These are phyloP conservation scores for Chrysogorgia sp. DNA, from an alignment of 92 coral and sea anemone species.

Conservation along the genomic window DNA sequence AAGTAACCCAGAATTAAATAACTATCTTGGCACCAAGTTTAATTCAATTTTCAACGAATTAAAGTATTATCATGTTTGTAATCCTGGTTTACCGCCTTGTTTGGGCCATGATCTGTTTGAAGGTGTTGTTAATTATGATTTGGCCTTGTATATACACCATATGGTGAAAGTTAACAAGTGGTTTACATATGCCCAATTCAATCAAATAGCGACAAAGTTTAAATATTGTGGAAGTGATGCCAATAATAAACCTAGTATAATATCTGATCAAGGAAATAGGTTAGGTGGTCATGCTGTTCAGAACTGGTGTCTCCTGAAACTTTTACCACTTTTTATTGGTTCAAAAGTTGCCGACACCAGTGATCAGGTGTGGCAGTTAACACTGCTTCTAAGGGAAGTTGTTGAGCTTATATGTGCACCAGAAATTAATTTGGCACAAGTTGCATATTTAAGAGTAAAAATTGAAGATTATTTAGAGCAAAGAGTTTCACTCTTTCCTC, in stretches of 20 bases:
- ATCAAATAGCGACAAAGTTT: not conserved
- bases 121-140: conserved; percentile 15
- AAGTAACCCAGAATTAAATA: not conserved
- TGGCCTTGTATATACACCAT: conserved; percentile 2
- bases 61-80: conserved; percentile 1
- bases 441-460: conserved; percentile 1
- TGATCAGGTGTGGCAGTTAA: not conserved
- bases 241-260: not conserved
- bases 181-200: not conserved
- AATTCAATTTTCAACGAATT: conserved; percentile 13
- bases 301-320: conserved; percentile 12
- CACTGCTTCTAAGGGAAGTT: not conserved
- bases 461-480: conserved; percentile 9
- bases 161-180: not conserved
- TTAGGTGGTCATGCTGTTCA: conserved; percentile 27
- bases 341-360: not conserved
- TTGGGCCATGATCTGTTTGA: conserved; percentile 24
- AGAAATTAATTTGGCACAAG: not conserved
- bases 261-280: not conserved
- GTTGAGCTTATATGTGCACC: no score
- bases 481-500: not conserved
- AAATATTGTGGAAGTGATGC: not conserved
- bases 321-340: not conserved
- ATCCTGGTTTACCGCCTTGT: conserved; percentile 20
- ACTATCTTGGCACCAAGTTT: not conserved